These are phyloP conservation scores for Calliopum simillimum DNA, from an alignment of 2,888 invertebrate genomes.

Conservation along the genomic window DNA sequence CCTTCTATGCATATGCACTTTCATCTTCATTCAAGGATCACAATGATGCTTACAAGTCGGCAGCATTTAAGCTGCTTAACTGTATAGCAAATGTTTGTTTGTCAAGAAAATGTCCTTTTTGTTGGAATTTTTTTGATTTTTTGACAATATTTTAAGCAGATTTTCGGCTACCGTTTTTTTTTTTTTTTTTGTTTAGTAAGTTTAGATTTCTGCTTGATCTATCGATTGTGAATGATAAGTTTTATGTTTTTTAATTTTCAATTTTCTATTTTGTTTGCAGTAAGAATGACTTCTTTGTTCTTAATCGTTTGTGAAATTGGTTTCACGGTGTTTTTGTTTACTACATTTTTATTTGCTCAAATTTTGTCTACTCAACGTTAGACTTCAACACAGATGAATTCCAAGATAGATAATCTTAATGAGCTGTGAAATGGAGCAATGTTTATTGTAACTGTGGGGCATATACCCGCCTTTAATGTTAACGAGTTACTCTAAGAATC, in stretches of 20 bases:
- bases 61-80: not conserved
- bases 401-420: too few relatives aligned
- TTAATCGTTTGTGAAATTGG: conserved; percentile 20
- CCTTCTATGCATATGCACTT: not conserved
- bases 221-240: not conserved
- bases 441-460: too few relatives aligned
- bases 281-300: conserved; percentile 9
- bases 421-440: too few relatives aligned
- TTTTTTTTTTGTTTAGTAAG: not conserved
- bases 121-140: not conserved
- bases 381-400: too few relatives aligned
- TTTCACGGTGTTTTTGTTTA: not conserved
- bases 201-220: not conserved
- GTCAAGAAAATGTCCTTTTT: conserved; percentile 1
- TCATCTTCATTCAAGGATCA: not conserved
- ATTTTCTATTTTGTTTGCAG: not conserved
- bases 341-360: too few relatives aligned
- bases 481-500: too few relatives aligned
- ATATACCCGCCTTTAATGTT: too few relatives aligned
- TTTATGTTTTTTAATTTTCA: not conserved
- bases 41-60: not conserved
- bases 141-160: conserved; percentile 7
- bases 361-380: too few relatives aligned
- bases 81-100: not conserved
- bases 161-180: not conserved